These are phyloP conservation scores for Chlorodrepanis virens DNA, from an alignment of 2,113 vertebrate species.

Conservation along the genomic window DNA sequence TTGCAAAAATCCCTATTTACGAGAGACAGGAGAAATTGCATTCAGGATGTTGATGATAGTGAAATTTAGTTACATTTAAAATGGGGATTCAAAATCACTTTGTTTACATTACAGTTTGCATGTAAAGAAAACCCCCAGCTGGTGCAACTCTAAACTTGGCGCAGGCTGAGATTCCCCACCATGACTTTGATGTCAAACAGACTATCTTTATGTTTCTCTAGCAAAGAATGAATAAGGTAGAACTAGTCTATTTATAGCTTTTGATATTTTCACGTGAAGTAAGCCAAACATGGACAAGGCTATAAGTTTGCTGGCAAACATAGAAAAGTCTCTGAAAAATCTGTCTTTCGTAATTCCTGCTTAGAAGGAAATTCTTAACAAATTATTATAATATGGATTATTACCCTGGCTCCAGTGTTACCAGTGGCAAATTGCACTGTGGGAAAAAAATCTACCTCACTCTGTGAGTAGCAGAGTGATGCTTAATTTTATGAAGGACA, in stretches of 20 bases:
- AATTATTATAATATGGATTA: neutral
- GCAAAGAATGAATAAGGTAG: neutral
- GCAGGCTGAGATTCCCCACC: neutral
- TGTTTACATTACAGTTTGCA: neutral
- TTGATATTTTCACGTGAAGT: neutral
- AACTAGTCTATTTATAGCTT: neutral
- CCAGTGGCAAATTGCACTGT: neutral
- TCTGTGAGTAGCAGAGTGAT: neutral
- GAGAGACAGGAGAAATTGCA: neutral
- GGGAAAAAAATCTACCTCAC: neutral
- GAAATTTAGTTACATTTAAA: neutral
- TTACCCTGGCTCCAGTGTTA: neutral
- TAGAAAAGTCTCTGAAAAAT: neutral
- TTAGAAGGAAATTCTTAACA: neutral
- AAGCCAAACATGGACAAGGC: neutral
- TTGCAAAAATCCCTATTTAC: neutral
- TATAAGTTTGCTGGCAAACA: neutral
- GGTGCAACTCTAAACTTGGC: neutral
- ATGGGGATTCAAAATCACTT: neutral
- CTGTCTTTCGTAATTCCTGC: neutral
- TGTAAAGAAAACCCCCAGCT: neutral
- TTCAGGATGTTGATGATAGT: neutral
- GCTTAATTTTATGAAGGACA: neutral
- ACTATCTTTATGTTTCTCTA: neutral
- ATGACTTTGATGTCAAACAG: neutral